Percentiles rank a stretch among this genome's conserved stretches.
Conservation (phyloP, 1,140 invertebrate genomes). For the Rhizoglyphus robini region DNA sequence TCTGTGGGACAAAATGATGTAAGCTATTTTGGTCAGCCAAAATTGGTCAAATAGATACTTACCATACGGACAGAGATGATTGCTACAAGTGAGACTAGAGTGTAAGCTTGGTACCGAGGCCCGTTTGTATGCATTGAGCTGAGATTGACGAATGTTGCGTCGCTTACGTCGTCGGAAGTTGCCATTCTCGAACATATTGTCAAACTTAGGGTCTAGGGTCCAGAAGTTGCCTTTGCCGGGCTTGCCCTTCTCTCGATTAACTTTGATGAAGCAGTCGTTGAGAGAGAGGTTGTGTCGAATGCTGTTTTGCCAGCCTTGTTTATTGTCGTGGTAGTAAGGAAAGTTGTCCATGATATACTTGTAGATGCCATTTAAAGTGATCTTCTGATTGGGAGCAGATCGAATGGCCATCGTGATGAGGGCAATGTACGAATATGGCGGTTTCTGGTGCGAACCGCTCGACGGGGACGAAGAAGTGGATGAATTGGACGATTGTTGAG, state of each 20-base stretch:
- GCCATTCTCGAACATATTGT: slow-evolving; percentile 50
- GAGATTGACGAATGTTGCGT: slow-evolving; percentile 9
- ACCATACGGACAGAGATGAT: neutral
- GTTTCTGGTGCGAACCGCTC: slow-evolving; percentile 34
- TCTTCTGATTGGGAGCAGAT: slow-evolving; percentile 38
- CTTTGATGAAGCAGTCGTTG: slow-evolving; percentile 46
- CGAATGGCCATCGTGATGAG: slow-evolving; percentile 49
- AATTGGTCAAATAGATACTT: neutral
- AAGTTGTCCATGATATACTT: slow-evolving; percentile 44
- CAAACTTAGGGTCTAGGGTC: slow-evolving; percentile 43
- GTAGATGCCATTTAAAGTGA: slow-evolving; percentile 42
- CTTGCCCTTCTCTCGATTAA: slow-evolving; percentile 41
- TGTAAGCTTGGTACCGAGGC: neutral
- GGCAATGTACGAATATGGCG: slow-evolving; percentile 48
- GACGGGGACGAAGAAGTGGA: neutral
- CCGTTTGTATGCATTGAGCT: neutral
- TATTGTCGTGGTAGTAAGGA: slow-evolving; percentile 45
- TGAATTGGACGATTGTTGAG: neutral
- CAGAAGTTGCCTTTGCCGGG: slow-evolving; percentile 49
- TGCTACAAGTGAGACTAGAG: neutral
- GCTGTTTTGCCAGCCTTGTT: slow-evolving; percentile 51
- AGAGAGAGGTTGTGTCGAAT: slow-evolving; percentile 47
- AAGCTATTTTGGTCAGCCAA: too few species aligned
- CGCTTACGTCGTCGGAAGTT: slow-evolving; percentile 46
- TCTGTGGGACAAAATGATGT: too few species aligned